Percentiles rank a stretch among this genome's conserved stretches.
Conservation (phyloP, 2,797 vertebrate genomes). For the Nannoperca obscura region DNA sequence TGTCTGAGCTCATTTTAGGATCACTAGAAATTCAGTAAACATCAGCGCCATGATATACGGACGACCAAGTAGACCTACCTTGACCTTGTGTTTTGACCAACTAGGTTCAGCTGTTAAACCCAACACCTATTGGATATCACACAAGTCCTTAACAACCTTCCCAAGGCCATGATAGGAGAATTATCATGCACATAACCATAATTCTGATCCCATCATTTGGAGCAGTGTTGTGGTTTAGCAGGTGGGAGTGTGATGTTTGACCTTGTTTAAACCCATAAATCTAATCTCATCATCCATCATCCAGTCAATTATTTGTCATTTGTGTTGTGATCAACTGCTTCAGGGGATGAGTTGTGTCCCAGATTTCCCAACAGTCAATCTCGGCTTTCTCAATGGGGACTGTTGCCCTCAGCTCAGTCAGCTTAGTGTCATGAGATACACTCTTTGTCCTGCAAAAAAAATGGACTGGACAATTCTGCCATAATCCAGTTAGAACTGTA, state of each 20-base stretch:
- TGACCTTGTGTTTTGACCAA: slow-evolving; percentile 84
- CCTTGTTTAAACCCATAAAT: slow-evolving; percentile 86
- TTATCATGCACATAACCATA: slow-evolving; percentile 82
- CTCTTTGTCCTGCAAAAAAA: slow-evolving; percentile 49
- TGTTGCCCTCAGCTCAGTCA: slow-evolving; percentile 68
- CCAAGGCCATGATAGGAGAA: slow-evolving; percentile 79
- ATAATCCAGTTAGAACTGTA: slow-evolving; percentile 41
- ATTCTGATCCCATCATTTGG: slow-evolving; percentile 76
- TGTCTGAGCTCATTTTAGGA: background rate
- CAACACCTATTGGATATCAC: slow-evolving; percentile 80
- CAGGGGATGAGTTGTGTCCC: slow-evolving; percentile 77
- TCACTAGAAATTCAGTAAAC: background rate
- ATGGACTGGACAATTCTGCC: slow-evolving; percentile 42
- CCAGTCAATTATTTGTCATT: slow-evolving; percentile 86
- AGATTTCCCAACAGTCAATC: slow-evolving; percentile 73
- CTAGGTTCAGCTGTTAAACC: slow-evolving; percentile 80
- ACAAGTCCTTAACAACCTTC: slow-evolving; percentile 83
- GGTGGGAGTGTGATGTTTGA: slow-evolving; percentile 84
- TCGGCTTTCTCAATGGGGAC: slow-evolving; percentile 75
- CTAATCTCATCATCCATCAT: slow-evolving; percentile 85
- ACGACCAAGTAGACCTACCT: background rate
- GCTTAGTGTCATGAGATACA: slow-evolving; percentile 61
- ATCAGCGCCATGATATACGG: background rate
- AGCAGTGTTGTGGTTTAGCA: slow-evolving; percentile 81
- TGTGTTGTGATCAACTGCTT: slow-evolving; percentile 83